Evolutionary conservation across 92 coral and sea anemone genomes (phyloP).

Genomic region (Paramuricea clavata): DNA sequence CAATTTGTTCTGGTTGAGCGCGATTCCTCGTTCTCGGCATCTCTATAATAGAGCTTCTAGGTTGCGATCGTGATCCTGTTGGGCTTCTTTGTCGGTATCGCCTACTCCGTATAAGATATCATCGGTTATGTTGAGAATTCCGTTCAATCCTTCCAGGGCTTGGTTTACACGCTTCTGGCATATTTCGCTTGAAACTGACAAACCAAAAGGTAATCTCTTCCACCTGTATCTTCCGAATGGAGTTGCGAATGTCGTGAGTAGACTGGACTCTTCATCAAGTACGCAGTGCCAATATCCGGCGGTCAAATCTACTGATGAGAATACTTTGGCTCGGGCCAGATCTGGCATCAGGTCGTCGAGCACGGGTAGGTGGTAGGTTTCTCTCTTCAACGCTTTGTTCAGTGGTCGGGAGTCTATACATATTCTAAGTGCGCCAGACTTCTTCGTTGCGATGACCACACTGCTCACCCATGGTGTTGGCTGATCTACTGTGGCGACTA

Average conservation of each 20-base stretch:
- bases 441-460: conserved; percentile 62
- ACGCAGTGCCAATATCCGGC: conserved; percentile 58
- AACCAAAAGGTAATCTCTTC: conserved; percentile 65
- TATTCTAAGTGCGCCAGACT: conserved; percentile 63
- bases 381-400: conserved; percentile 49
- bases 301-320: background rate
- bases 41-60: conserved; percentile 52
- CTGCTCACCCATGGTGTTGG: conserved; percentile 58
- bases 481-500: conserved; percentile 63
- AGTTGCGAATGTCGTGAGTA: conserved; percentile 67
- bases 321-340: conserved; percentile 29
- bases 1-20: conserved; percentile 55
- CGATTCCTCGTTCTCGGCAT: conserved; percentile 63
- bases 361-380: conserved; percentile 57
- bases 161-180: conserved; percentile 66
- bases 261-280: conserved; percentile 64
- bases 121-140: conserved; percentile 61
- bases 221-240: conserved; percentile 67
- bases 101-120: conserved; percentile 69
- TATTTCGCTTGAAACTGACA: conserved; percentile 48
- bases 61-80: conserved; percentile 45
- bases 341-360: conserved; percentile 61
- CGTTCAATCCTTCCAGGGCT: conserved; percentile 63
- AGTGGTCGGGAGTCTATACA: conserved; percentile 58
- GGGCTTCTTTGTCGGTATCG: conserved; percentile 43